These are phyloP conservation scores for Strigamia crassipes DNA, from an alignment of 2,888 invertebrate species.

Conservation along the genomic window DNA sequence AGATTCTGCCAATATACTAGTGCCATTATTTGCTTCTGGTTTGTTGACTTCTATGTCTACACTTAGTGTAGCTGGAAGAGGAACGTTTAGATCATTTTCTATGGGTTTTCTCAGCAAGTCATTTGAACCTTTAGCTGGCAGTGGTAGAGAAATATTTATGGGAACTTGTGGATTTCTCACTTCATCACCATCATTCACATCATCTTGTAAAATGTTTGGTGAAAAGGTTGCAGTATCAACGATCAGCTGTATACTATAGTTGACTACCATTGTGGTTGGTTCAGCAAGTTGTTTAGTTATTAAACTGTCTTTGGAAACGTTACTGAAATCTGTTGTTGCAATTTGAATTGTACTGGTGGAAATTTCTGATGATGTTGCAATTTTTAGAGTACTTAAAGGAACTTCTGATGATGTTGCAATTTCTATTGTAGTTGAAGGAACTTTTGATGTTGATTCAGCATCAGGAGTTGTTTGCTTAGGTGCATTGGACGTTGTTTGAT, in stretches of 20 bases:
- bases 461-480: not conserved
- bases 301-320: not conserved
- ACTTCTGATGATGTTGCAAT: not conserved
- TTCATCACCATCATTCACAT: not conserved
- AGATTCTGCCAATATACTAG: not conserved
- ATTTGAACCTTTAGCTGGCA: not conserved
- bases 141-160: not conserved
- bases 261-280: conserved; percentile 27
- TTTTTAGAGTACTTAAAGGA: not conserved
- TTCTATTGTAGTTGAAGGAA: not conserved
- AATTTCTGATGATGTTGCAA: not conserved
- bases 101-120: not conserved
- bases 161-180: not conserved
- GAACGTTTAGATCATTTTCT: not conserved
- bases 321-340: not conserved
- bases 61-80: not conserved
- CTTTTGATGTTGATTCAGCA: not conserved
- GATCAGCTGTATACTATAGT: conserved; percentile 6
- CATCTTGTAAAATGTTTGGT: not conserved
- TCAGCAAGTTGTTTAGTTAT: not conserved
- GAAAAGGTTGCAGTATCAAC: conserved; percentile 5
- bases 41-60: conserved; percentile 6
- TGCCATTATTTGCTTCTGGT: not conserved
- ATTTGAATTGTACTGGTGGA: not conserved
- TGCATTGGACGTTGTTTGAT: not conserved